These are phyloP conservation scores for Hystrix cristata DNA, from an alignment of 2,113 vertebrate species.

Conservation along the genomic window DNA sequence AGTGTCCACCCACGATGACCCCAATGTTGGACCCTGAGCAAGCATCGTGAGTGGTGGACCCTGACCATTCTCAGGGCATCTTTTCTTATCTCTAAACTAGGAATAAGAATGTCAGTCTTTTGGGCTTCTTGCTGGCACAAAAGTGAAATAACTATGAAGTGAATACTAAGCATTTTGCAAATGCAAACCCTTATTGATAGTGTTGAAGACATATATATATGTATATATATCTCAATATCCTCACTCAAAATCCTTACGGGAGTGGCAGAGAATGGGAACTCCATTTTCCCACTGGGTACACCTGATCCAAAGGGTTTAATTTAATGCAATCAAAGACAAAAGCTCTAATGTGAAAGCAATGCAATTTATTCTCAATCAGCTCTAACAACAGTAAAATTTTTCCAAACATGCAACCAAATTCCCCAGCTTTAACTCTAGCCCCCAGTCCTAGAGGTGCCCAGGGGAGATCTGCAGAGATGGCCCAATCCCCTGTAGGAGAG, in stretches of 20 bases:
- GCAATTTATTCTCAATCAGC: neutral
- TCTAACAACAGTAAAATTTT: neutral
- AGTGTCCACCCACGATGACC: neutral
- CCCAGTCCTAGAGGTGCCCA: neutral
- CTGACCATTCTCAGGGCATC: neutral
- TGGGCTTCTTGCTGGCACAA: neutral
- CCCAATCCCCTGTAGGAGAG: neutral
- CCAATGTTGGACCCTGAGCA: neutral
- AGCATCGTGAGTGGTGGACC: neutral
- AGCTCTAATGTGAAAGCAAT: neutral
- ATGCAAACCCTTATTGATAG: neutral
- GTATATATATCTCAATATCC: neutral
- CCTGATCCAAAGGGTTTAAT: neutral
- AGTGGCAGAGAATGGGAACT: neutral
- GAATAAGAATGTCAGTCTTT: neutral
- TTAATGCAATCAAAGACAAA: neutral
- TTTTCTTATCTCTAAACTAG: conserved; percentile 28
- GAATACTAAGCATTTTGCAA: conserved; percentile 6
- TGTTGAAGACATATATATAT: neutral
- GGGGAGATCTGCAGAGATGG: neutral
- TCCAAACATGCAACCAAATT: neutral
- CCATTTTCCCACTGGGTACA: neutral
- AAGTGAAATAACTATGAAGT: conserved; percentile 47
- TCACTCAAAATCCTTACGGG: neutral
- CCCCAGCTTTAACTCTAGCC: neutral